These are phyloP conservation scores for Drosophila aldrichi DNA, from an alignment of 2,888 invertebrate genomes.

Conservation along the genomic window DNA sequence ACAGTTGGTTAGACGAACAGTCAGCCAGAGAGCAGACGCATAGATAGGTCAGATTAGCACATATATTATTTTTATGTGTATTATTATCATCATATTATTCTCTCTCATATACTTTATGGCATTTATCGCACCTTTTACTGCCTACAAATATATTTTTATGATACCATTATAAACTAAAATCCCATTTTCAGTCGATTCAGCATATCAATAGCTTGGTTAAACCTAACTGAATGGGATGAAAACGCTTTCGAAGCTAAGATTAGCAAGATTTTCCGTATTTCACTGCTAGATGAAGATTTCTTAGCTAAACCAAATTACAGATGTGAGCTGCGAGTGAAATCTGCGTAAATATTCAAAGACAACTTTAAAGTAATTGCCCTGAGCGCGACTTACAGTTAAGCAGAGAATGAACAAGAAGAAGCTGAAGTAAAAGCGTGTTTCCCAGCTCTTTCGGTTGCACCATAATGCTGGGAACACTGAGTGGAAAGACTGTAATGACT, in stretches of 20 bases:
- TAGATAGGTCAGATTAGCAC: too few species aligned
- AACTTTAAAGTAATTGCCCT: constrained; percentile 1
- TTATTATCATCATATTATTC: too few species aligned
- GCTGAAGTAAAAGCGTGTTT: not conserved
- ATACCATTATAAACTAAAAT: too few species aligned
- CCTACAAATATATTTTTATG: too few species aligned
- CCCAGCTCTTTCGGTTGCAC: not conserved
- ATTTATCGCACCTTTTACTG: too few species aligned
- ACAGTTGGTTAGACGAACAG: too few species aligned
- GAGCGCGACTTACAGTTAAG: not conserved
- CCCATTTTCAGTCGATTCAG: too few species aligned
- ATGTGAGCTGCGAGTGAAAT: constrained; percentile 1
- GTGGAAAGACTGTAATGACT: not conserved
- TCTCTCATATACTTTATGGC: too few species aligned
- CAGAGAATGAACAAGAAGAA: not conserved
- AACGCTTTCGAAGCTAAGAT: not conserved
- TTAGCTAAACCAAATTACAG: not conserved
- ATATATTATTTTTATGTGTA: too few species aligned
- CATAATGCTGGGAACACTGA: constrained; percentile 8
- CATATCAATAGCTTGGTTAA: too few species aligned
- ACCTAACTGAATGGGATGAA: too few species aligned
- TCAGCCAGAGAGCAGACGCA: too few species aligned
- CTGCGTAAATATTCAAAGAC: not conserved
- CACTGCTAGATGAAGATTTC: not conserved
- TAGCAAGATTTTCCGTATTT: not conserved